Base-by-base conservation (phyloP, 2,113 vertebrate species). In the Phaethon lepturus region DNA sequence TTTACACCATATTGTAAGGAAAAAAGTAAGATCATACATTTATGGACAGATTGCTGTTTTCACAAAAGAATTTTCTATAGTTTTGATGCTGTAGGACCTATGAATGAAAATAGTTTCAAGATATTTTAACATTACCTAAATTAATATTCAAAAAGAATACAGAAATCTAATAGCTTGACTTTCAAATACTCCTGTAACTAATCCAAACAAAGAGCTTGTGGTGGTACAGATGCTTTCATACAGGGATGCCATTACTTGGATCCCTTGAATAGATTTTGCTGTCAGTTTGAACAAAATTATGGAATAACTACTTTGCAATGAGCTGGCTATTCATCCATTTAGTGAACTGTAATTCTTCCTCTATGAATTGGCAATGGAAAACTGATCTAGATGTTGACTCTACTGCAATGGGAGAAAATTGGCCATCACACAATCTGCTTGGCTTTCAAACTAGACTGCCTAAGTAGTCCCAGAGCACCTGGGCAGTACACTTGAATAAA, bases 291-390 rank as follows among this genome's bases (percentile, higher is more conserved):
- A 73, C 59, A 81, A 96, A 91, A 96, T 90, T 81, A 47, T 76
- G 72, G 86, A 94, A 81, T 64, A 90, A 96, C 59, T 81, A 50
- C 68, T 93, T 87, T 88, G 60, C 87, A 93, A 90, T 79, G 82
- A 94, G 79, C 60, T 93, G 69, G 38, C 58, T 80, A 85, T 72
- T 93, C 78, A 83, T 91, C 49, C 68, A 84, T 92, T 92, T 71
- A 78, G 53, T 90, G 47, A 94, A 94, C 31, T 88, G n/a, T 74
- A 86, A 88, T 88, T 88, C 67, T 96, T 88, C 29, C 68, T 90
- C 29, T 88, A 91, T 88, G 45, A 94, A 93, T 45, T 97, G 95
- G 88, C 79, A 72, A 62, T 19, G 42, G 77, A 92, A 89, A 97
- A 86, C 35, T 45, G 76, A 93, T 72, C 49, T 91, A 88, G 86